Conservation (phyloP, 2,797 vertebrate species). For the Alectoris magna region DNA sequence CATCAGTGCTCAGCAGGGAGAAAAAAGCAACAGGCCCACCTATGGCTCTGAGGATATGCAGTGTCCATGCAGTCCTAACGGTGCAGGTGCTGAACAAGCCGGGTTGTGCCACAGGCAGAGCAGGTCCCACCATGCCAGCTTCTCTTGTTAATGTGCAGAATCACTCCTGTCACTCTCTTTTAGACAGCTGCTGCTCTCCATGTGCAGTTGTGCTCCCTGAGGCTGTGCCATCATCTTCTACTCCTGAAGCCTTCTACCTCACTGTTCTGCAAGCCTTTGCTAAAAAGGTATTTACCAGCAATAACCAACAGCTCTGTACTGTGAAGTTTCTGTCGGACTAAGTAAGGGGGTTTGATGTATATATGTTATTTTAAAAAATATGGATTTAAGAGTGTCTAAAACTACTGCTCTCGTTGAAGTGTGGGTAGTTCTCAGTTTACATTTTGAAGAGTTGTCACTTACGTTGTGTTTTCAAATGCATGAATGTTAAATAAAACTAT, state of each 20-base stretch:
- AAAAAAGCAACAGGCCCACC: neutral
- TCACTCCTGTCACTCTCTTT: neutral
- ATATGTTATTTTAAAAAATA: neutral
- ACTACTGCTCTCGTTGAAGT: neutral
- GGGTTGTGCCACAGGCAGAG: neutral
- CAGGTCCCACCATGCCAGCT: too few relatives aligned
- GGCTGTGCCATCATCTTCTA: neutral
- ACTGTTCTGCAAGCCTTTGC: neutral
- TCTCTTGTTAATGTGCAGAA: neutral
- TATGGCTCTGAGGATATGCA: neutral
- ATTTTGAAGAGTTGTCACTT: too few relatives aligned
- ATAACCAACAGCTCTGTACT: neutral
- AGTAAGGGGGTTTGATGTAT: neutral
- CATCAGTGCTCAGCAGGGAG: neutral
- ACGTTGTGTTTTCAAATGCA: neutral
- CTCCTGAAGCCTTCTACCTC: slow-evolving; percentile 44
- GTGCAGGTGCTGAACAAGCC: too few relatives aligned
- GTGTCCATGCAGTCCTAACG: too few relatives aligned
- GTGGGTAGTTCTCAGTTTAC: neutral
- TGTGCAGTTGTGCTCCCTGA: neutral
- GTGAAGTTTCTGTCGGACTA: neutral
- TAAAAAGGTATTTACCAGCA: neutral
- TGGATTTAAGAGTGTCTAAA: neutral
- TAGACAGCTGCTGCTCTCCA: neutral
- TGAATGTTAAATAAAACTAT: neutral